Conservation (phyloP, 2,113 vertebrate species). For the Morone chrysops region DNA sequence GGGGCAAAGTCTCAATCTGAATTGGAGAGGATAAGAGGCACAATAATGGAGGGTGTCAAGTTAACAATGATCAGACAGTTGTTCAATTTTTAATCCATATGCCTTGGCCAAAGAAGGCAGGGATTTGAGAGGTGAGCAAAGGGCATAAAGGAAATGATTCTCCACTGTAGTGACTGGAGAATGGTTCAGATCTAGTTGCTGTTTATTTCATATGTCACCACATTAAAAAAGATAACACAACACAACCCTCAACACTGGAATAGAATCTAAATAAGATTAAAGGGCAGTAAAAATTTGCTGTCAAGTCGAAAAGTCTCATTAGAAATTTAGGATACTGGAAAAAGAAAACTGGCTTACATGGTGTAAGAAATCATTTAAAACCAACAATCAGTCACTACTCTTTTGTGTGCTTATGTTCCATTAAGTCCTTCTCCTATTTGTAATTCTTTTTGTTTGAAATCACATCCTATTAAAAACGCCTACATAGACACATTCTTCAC, state of each 20-base stretch:
- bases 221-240: neutral
- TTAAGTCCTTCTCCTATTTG: neutral
- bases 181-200: neutral
- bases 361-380: constrained; percentile 3
- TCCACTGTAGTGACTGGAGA: neutral
- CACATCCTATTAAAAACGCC: neutral
- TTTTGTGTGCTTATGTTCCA: neutral
- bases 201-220: neutral
- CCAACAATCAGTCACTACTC: neutral
- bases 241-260: neutral
- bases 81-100: constrained; percentile 26
- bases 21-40: constrained; percentile 12
- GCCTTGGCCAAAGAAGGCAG: neutral
- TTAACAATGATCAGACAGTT: neutral
- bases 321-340: neutral
- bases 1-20: constrained; percentile 94
- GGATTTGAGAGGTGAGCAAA: neutral
- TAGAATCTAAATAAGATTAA: neutral
- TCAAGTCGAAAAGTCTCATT: neutral
- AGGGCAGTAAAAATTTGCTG: neutral
- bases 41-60: neutral
- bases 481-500: neutral
- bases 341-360: neutral
- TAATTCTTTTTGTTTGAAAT: neutral
- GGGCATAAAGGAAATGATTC: neutral